phyloP scores from a whole-genome alignment of 2,113 vertebrate species.

The Nansenia antarctica region DNA sequence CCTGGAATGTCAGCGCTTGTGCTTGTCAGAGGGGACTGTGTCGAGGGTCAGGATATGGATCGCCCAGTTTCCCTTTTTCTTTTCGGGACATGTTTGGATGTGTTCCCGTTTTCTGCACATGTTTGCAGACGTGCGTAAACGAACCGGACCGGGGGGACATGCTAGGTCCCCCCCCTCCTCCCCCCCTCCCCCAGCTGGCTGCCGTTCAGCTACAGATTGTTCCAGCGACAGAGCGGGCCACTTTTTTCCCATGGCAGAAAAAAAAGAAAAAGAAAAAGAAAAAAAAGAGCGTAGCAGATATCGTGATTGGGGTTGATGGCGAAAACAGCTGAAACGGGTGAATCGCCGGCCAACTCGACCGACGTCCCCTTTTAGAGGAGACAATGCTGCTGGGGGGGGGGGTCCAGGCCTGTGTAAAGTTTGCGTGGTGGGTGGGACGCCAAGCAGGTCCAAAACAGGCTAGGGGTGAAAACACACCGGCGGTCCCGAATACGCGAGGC shows the following conservation, averaged over 20 bases:
- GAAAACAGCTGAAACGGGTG: constrained; percentile 69
- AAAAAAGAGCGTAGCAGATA: too few relatives aligned
- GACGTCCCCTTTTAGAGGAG: constrained; percentile 24
- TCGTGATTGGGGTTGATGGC: constrained; percentile 64
- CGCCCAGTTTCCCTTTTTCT: constrained; percentile 41
- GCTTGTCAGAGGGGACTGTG: not conserved
- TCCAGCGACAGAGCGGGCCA: constrained; percentile 16
- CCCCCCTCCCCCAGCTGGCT: constrained; percentile 60
- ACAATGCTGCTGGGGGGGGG: constrained; percentile 61
- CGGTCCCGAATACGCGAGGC: not conserved
- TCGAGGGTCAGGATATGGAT: constrained; percentile 48
- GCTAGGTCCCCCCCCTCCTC: constrained; percentile 11
- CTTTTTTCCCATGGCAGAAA: constrained; percentile 70
- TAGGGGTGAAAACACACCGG: not conserved
- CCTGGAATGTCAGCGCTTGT: constrained; percentile 39
- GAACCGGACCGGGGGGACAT: constrained; percentile 25
- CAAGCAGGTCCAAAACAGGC: constrained; percentile 19
- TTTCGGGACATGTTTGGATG: constrained; percentile 56
- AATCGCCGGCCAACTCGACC: constrained; percentile 28
- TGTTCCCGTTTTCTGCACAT: constrained; percentile 59
- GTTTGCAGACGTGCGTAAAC: constrained; percentile 40
- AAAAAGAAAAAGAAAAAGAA: too few relatives aligned
- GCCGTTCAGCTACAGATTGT: constrained; percentile 38
- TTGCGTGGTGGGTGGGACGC: constrained; percentile 25
- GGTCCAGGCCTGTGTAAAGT: constrained; percentile 31